Conservation (phyloP, 2,797 vertebrate genomes). For the Coregonus ussuriensis region DNA sequence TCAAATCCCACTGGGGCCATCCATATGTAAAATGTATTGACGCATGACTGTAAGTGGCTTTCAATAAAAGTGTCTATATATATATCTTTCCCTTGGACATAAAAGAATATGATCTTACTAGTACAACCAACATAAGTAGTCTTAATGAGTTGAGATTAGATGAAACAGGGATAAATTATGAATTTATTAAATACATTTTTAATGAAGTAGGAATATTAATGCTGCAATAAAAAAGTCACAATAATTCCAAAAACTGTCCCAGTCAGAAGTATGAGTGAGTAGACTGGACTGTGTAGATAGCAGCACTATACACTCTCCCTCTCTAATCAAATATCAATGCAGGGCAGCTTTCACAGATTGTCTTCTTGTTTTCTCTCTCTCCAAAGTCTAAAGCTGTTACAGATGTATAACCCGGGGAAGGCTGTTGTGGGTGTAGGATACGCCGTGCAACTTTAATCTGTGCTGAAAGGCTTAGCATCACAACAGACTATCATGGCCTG, state of each 20-base stretch:
- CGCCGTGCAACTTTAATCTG: slow-evolving; percentile 38
- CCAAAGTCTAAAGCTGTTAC: slow-evolving; percentile 44
- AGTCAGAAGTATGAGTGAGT: not conserved
- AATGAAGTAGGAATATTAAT: not conserved
- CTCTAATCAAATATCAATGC: not conserved
- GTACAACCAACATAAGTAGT: not conserved
- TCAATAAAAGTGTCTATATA: no score
- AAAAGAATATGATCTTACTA: not conserved
- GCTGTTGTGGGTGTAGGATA: slow-evolving; percentile 40
- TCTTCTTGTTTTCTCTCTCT: not conserved
- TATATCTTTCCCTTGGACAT: no score
- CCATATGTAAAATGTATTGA: no score
- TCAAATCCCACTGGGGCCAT: no score
- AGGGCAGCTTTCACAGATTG: slow-evolving; percentile 11
- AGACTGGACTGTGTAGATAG: not conserved
- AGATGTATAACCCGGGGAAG: slow-evolving; percentile 49
- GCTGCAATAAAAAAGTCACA: not conserved
- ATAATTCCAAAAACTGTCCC: not conserved
- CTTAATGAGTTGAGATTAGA: not conserved
- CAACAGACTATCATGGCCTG: slow-evolving; percentile 22
- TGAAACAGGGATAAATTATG: not conserved
- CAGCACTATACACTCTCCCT: not conserved
- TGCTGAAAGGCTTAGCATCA: slow-evolving; percentile 33
- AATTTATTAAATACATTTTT: not conserved
- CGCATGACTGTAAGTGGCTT: no score